Evolutionary conservation across 2,888 invertebrate species (phyloP).

Genomic region (Eilema sororculum): DNA sequence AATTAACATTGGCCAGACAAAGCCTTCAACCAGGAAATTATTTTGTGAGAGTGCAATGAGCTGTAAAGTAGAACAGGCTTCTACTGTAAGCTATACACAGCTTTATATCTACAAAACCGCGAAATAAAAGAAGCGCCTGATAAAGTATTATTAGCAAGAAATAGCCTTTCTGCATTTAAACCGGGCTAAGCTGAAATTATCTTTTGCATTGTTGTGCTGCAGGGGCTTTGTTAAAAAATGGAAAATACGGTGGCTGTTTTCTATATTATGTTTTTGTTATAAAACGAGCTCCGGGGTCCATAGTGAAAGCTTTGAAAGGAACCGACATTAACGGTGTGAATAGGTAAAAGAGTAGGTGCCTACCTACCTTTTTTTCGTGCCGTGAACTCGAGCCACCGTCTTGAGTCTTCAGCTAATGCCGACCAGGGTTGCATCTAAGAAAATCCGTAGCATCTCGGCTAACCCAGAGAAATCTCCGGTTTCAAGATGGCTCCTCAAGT

Average conservation of each 20-base stretch:
- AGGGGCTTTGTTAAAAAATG: neutral
- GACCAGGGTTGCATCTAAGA: too few species aligned
- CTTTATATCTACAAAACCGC: neutral
- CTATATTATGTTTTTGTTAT: neutral
- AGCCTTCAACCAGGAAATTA: neutral
- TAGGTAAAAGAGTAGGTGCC: too few species aligned
- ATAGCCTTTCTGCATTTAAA: conserved; percentile 25
- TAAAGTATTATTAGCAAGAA: conserved; percentile 36
- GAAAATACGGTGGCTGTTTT: neutral
- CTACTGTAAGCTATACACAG: neutral
- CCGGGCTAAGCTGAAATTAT: neutral
- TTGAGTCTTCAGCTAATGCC: too few species aligned
- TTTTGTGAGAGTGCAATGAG: neutral
- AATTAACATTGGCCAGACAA: neutral
- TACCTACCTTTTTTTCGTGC: too few species aligned
- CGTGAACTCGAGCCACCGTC: too few species aligned
- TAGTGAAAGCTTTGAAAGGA: neutral
- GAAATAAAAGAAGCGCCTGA: conserved; percentile 35
- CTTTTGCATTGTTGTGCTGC: neutral
- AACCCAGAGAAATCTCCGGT: too few species aligned
- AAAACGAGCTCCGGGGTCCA: too few species aligned
- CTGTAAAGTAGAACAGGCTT: neutral
- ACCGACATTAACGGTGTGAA: neutral
- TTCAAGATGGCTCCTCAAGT: too few species aligned
- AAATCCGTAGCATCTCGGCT: too few species aligned